phyloP scores from a whole-genome alignment of 2,797 vertebrate species.

The Rhinoraja longicauda region DNA sequence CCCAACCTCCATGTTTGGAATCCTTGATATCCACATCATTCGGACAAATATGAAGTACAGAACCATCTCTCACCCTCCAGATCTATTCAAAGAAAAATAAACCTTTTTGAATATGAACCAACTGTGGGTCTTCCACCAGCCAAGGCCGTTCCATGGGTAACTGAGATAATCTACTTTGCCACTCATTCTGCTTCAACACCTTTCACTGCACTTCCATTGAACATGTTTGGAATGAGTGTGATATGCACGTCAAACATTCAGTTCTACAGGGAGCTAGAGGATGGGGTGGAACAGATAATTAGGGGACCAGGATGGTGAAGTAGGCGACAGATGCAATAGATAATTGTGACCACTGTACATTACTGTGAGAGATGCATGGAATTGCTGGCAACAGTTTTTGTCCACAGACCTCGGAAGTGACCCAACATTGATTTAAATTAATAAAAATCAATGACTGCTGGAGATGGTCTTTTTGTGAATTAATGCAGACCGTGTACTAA shows the following conservation, averaged over 20 bases:
- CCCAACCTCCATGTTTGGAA: constrained; percentile 83
- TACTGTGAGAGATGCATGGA: too few relatives aligned
- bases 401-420: too few relatives aligned
- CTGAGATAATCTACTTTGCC: not conserved
- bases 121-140: not conserved
- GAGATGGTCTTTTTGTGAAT: not conserved
- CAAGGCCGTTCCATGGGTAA: not conserved
- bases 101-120: not conserved
- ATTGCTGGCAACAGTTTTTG: too few relatives aligned
- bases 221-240: not conserved
- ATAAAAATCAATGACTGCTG: not conserved
- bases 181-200: not conserved
- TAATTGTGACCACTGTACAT: too few relatives aligned
- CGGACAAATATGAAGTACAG: constrained; percentile 73
- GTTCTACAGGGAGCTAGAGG: not conserved
- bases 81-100: constrained; percentile 58
- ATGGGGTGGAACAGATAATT: too few relatives aligned
- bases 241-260: not conserved
- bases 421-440: not conserved
- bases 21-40: constrained; percentile 64
- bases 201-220: not conserved
- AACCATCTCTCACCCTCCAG: constrained; percentile 69
- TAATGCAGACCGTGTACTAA: not conserved
- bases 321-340: too few relatives aligned
- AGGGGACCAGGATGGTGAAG: too few relatives aligned